Conservation (phyloP, 1,140 invertebrate genomes). For the Venturia canescens region DNA sequence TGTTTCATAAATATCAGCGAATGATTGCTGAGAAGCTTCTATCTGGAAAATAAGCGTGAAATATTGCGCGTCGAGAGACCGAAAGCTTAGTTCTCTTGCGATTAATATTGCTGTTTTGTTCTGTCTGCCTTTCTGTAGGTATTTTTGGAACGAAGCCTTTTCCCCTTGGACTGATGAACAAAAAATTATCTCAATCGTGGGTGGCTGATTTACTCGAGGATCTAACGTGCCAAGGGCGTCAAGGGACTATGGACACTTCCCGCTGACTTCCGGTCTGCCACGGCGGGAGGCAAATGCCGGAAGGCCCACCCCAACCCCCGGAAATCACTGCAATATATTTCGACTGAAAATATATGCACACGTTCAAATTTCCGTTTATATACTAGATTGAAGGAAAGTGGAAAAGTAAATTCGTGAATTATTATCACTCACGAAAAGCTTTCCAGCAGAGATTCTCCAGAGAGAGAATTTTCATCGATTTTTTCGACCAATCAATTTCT, state of each 20-base stretch:
- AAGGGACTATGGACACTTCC: constrained; percentile 38
- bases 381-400: neutral
- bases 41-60: no score
- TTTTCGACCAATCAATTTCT: no score
- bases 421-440: no score
- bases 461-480: no score
- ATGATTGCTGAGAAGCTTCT: no score
- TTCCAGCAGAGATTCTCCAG: no score
- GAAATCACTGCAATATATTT: constrained; percentile 68
- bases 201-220: constrained; percentile 32
- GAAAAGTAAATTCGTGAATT: neutral
- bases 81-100: no score
- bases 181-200: neutral
- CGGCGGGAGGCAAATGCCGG: constrained; percentile 57
- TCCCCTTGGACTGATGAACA: neutral
- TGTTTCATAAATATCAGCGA: neutral
- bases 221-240: constrained; percentile 35
- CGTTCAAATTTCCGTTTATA: neutral
- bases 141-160: neutral
- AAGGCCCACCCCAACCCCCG: constrained; percentile 67
- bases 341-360: neutral
- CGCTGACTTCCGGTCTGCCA: constrained; percentile 20
- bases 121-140: no score
- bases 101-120: no score
- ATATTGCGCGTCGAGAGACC: no score